Conservation (phyloP, 1,140 invertebrate species). For the Helicorthomorpha holstii region DNA sequence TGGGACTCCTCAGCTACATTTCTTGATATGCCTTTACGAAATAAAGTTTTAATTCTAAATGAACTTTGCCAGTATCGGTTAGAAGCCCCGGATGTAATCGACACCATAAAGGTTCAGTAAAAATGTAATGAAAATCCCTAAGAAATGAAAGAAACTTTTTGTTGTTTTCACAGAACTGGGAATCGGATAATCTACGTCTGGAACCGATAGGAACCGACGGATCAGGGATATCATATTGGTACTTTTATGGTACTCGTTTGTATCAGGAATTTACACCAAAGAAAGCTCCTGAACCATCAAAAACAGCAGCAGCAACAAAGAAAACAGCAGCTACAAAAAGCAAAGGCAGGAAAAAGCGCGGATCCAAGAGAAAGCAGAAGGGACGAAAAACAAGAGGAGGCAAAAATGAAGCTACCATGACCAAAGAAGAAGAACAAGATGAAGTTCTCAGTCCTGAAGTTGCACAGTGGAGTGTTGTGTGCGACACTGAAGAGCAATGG, state of each 20-base stretch:
- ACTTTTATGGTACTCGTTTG: slow-evolving; percentile 81
- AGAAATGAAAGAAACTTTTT: neutral
- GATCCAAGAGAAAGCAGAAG: slow-evolving; percentile 17
- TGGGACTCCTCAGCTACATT: too few relatives aligned
- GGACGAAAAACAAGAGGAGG: slow-evolving; percentile 31
- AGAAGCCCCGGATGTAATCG: neutral
- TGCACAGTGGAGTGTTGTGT: slow-evolving; percentile 72
- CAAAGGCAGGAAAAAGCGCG: slow-evolving; percentile 23
- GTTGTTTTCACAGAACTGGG: slow-evolving; percentile 49
- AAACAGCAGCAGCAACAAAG: neutral
- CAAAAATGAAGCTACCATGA: slow-evolving; percentile 31
- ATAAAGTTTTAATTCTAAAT: neutral
- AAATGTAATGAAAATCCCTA: neutral
- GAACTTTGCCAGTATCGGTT: neutral
- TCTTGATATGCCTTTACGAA: neutral
- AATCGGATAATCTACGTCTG: slow-evolving; percentile 79
- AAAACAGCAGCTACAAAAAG: slow-evolving; percentile 18
- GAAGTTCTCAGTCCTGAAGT: neutral
- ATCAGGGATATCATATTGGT: slow-evolving; percentile 87
- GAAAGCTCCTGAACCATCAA: neutral
- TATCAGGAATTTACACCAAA: slow-evolving; percentile 38
- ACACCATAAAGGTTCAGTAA: neutral
- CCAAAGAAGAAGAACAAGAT: slow-evolving; percentile 20
- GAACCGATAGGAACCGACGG: slow-evolving; percentile 80
- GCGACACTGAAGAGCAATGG: slow-evolving; percentile 80